Conservation (phyloP, 2,113 vertebrate species). For the Sciurus niger region DNA sequence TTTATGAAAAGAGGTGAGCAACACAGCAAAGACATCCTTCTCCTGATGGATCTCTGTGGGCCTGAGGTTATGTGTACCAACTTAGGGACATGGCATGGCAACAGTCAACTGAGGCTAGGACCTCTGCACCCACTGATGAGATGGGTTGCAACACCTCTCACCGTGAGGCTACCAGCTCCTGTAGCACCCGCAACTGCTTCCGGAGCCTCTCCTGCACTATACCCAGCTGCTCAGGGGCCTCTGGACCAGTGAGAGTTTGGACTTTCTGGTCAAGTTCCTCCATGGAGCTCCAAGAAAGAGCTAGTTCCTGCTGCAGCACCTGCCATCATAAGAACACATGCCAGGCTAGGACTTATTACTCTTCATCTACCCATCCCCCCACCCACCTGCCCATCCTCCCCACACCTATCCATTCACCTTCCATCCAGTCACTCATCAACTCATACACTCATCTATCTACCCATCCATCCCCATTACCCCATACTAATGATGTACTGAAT, state of each 20-base stretch:
- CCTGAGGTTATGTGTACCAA: not conserved
- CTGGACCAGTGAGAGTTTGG: slow-evolving; percentile 66
- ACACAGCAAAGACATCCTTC: not conserved
- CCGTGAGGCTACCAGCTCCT: slow-evolving; percentile 89
- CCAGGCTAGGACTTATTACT: not conserved
- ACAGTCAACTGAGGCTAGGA: not conserved
- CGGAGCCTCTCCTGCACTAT: slow-evolving; percentile 86
- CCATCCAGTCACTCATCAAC: not conserved
- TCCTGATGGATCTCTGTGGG: not conserved
- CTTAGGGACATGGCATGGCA: too few relatives aligned
- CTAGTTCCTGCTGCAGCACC: slow-evolving; percentile 87
- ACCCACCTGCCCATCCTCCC: not conserved
- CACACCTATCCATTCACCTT: too few relatives aligned
- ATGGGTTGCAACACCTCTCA: slow-evolving; percentile 59
- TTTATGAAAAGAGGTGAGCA: not conserved
- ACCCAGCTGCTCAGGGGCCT: slow-evolving; percentile 85
- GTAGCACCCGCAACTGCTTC: slow-evolving; percentile 87
- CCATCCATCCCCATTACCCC: not conserved
- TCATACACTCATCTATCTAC: too few relatives aligned
- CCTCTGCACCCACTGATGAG: not conserved
- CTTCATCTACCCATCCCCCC: not conserved
- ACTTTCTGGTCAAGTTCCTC: slow-evolving; percentile 80
- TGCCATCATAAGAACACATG: slow-evolving; percentile 47
- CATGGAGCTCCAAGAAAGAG: slow-evolving; percentile 79
- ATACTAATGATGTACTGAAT: not conserved